A percentile compares a stretch with the other conserved stretches of the same genome.
phyloP scores from a whole-genome alignment of 2,888 invertebrate species.

The Meloe dianella region DNA sequence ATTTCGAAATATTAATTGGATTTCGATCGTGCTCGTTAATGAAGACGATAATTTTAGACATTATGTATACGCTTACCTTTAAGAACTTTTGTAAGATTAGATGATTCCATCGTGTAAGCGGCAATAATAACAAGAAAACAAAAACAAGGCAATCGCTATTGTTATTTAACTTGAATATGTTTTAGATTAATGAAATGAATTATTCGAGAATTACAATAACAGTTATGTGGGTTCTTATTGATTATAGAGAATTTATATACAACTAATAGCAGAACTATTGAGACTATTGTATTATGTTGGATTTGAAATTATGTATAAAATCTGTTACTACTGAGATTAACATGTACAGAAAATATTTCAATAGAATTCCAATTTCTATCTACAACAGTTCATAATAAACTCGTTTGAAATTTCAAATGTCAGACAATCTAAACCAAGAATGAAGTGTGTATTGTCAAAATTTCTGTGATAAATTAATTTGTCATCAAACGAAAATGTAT shows the following conservation, averaged over 20 bases:
- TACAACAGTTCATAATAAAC: neutral
- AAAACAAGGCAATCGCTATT: neutral
- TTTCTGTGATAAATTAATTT: neutral
- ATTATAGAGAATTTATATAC: neutral
- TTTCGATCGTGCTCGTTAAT: neutral
- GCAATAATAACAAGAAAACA: neutral
- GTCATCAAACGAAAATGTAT: neutral
- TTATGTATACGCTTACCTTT: neutral
- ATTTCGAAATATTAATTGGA: neutral
- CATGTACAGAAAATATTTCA: neutral
- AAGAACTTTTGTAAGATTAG: neutral
- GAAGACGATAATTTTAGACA: neutral
- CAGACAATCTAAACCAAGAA: neutral
- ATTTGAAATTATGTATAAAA: neutral
- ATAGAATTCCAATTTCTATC: neutral
- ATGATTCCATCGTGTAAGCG: neutral
- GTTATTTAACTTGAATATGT: neutral
- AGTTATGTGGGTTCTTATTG: neutral
- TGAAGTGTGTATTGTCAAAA: neutral
- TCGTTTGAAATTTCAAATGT: neutral
- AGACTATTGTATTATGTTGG: neutral
- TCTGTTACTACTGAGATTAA: neutral
- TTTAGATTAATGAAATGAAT: neutral
- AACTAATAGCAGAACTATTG: neutral
- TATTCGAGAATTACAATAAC: neutral